Conservation (phyloP, 1,140 invertebrate genomes). For the Cydia strobilella region DNA sequence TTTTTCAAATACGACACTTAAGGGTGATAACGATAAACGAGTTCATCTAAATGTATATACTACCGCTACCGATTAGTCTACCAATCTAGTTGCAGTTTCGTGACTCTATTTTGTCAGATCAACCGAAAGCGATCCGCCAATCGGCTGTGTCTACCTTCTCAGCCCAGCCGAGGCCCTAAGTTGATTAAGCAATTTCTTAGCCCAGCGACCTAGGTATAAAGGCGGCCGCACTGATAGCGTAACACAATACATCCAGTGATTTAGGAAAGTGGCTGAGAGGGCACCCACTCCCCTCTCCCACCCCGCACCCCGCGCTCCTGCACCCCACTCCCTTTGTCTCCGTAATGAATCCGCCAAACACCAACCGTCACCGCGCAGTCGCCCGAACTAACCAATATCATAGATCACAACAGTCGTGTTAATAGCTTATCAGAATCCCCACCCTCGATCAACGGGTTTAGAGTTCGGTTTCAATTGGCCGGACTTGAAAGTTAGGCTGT, state of each 20-base stretch:
- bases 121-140: neutral
- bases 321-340: conserved; percentile 65
- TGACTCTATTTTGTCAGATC: neutral
- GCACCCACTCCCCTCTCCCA: conserved; percentile 36
- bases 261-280: conserved; percentile 73
- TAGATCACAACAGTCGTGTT: conserved; percentile 61
- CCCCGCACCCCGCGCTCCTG: conserved; percentile 37
- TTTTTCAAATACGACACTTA: no score
- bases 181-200: conserved; percentile 33
- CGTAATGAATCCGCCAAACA: conserved; percentile 78
- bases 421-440: conserved; percentile 52
- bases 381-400: conserved; percentile 56
- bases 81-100: conserved; percentile 3
- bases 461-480: conserved; percentile 40
- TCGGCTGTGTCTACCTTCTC: neutral
- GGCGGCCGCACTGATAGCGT: conserved; percentile 50
- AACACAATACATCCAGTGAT: conserved; percentile 70
- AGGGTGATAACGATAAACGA: no score
- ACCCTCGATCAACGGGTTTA: conserved; percentile 47
- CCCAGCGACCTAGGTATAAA: conserved; percentile 12
- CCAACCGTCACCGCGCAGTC: conserved; percentile 73
- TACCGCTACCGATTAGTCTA: neutral
- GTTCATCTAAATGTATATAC: no score
- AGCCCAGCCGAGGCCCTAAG: conserved; percentile 30
- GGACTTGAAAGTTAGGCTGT: conserved; percentile 36